Evolutionary conservation across 2,888 invertebrate genomes (phyloP).

Genomic region (Drosophila pegasa): DNA sequence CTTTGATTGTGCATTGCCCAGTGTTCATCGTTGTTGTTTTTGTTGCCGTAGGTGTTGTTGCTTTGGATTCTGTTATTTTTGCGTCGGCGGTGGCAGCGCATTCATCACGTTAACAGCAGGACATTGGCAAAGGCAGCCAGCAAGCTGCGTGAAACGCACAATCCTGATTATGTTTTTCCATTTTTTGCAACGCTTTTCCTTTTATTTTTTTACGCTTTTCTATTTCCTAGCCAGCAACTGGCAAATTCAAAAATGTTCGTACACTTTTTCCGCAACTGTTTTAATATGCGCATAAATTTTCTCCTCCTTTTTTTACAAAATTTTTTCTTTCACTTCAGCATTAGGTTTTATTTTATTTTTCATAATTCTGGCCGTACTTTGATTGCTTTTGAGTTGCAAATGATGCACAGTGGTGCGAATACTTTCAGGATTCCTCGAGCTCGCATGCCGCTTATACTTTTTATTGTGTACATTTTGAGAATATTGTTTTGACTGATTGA

Average conservation of each 20-base stretch:
- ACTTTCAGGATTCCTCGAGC: background rate
- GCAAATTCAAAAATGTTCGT: conserved; percentile 1
- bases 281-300: conserved; percentile 39
- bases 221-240: conserved; percentile 8
- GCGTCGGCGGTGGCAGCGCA: conserved; percentile 39
- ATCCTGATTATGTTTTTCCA: conserved; percentile 29
- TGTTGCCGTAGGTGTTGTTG: conserved; percentile 17
- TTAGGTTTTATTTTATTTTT: conserved; percentile 7
- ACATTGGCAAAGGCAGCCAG: conserved; percentile 41
- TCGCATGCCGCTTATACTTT: background rate
- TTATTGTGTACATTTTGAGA: background rate
- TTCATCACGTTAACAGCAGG: conserved; percentile 76
- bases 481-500: background rate
- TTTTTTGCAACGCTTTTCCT: conserved; percentile 5
- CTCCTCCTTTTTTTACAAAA: conserved; percentile 12
- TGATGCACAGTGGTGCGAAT: background rate
- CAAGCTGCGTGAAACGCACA: conserved; percentile 5
- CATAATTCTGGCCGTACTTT: conserved; percentile 4
- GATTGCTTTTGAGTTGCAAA: conserved; percentile 9
- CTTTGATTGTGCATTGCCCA: conserved; percentile 55
- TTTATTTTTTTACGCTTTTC: conserved; percentile 9
- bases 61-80: conserved; percentile 30
- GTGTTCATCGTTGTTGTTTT: conserved; percentile 10
- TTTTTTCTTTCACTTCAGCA: conserved; percentile 10
- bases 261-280: conserved; percentile 1